These are phyloP conservation scores for Megathymus violae DNA, from an alignment of 1,140 invertebrate species.

Conservation along the genomic window DNA sequence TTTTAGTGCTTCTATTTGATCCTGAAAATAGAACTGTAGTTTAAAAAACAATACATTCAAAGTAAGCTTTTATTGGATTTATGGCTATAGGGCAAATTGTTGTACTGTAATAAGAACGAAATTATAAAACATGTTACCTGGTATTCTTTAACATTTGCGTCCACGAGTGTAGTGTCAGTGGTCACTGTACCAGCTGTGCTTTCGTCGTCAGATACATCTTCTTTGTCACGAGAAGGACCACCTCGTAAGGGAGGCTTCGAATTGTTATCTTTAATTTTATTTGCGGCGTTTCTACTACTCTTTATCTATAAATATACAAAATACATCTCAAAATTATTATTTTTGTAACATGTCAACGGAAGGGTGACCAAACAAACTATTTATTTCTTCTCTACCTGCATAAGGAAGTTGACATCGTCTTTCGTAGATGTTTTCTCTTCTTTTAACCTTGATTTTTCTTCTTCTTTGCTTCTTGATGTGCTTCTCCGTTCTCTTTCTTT, in stretches of 20 bases:
- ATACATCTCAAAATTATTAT: background rate
- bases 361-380: background rate
- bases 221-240: conserved; percentile 68
- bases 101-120: too few species aligned
- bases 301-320: conserved; percentile 59
- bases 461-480: conserved; percentile 76
- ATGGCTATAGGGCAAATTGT: too few species aligned
- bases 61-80: too few species aligned
- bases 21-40: too few species aligned
- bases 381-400: conserved; percentile 75
- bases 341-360: background rate
- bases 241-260: conserved; percentile 73
- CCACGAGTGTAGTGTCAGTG: conserved; percentile 76
- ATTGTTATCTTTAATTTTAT: conserved; percentile 21
- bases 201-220: conserved; percentile 78
- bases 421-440: conserved; percentile 67
- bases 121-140: conserved; percentile 69
- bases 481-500: conserved; percentile 79
- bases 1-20: conserved; percentile 87
- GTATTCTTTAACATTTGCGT: conserved; percentile 74
- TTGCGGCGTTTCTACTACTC: conserved; percentile 53
- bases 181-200: conserved; percentile 74
- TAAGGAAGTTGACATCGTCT: conserved; percentile 85
- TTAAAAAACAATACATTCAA: too few species aligned
- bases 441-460: conserved; percentile 65